Base-by-base conservation (phyloP, 2,113 vertebrate species). In the Rhinichthys klamathensis region DNA sequence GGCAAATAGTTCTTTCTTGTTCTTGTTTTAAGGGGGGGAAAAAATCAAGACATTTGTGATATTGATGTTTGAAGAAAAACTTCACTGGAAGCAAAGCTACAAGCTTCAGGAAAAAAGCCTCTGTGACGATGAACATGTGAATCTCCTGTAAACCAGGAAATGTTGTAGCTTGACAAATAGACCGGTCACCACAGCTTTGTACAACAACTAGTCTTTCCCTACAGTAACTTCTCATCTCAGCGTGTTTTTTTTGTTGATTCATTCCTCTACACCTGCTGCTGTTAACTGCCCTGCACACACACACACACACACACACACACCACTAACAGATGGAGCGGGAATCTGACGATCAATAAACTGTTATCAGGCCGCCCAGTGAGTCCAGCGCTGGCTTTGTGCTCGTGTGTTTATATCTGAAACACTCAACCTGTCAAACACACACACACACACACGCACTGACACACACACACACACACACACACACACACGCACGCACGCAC, bases 321-420 rank as follows among this genome's bases (percentile, higher is more conserved):
- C 72, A 58, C 80, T 82, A 54, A 78, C 85, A 90, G 86, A 84
- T 89, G 83, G 75, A 86, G 4, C 1, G 25, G 61, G 78, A 83
- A 90, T 90, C 80, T 79, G 67, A 56, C 38, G 84, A 92, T 92
- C 90, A 88, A 92, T 92, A 91, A 73, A 84, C 84, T 70, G 75
- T 90, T 88, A 89, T 92, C 90, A 90, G 88, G 83, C 21, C 70
- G 74, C 85, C 56, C 88, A 85, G 85, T 82, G 84, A 90, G 87
- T 90, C 74, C 16, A 90, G 82, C 11, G 8, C 38, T 69, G 23
- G 18, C n/a, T 27, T 7, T 84, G 80, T 80, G 87, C 87, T 54
- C 2, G 16, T 41, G 27, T 61, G 76, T 87, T 54, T 30, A 30
- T 2, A 30, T 30, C 30, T 30, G 30, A 30, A 30, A 30, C 30